Base-by-base conservation (phyloP, 2,888 invertebrate species). In the Orchestes rusci region DNA sequence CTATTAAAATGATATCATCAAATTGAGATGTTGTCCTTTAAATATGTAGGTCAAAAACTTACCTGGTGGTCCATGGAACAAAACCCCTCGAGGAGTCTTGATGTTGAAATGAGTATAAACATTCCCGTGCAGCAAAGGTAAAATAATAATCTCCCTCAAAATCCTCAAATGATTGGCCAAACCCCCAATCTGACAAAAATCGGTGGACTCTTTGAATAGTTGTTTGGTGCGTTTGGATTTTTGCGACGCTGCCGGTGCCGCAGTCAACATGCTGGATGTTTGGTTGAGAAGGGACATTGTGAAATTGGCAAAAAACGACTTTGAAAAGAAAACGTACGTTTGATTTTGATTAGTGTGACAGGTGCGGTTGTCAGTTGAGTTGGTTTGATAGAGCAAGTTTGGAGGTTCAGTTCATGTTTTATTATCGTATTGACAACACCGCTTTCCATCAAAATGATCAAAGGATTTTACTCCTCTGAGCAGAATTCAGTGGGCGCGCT, bases 41-140 rank as follows among this genome's bases (percentile, higher is more conserved):
- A 23, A 23, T 7, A 23, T 10, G 10, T 23, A 7, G 10, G 10
- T 7, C 5, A 10, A 23, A 10, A 7, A 16, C 43, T 47, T 54
- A 63, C 64, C 68, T 54, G 68, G 68, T 17, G 67, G 68, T 37
- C 68, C 68, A 46, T 66, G 59, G 54, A 68, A 67, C 2, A 68
- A 50, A 1, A 68, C 63, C 12, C 68, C 67, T 44, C 63, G 53
- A 2, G 68, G 65, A 15, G 66, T 57, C 51, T 66, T 65, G 5
- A 68, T 62, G 41, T 65, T 60, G 50, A 68, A 68, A 53, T 66
- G 59, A 8, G 60, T 47, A 49, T 62, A 68, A 18, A 68, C 56
- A 53, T 67, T 59, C 10, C 57, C 57, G 49, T 67, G 65, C 15
- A 67, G 45, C 45, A 68, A 51, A 3, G 68, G 68, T 37, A 65